phyloP scores from a whole-genome alignment of 2,888 invertebrate species.

The Ophion slaviceki region DNA sequence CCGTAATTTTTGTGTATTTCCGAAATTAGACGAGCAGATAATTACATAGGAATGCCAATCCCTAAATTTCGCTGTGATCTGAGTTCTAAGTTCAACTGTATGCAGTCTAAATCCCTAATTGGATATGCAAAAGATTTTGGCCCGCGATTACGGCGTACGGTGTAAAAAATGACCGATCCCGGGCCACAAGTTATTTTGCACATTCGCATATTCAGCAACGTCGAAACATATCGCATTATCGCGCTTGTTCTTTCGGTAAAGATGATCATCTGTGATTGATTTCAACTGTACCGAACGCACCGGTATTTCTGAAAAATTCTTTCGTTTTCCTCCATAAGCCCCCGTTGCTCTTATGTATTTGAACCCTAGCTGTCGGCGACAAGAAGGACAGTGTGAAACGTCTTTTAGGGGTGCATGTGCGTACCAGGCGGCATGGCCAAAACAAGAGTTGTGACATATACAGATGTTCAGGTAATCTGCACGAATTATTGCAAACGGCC shows the following conservation, averaged over 20 bases:
- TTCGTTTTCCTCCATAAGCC: neutral
- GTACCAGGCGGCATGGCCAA: neutral
- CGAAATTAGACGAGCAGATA: too few species aligned
- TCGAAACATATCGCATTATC: conserved; percentile 9
- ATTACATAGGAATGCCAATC: too few species aligned
- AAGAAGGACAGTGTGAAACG: too few species aligned
- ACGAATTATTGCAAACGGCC: conserved; percentile 31
- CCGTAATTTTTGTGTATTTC: too few species aligned
- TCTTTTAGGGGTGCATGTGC: neutral
- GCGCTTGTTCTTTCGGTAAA: conserved; percentile 2
- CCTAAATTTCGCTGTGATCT: too few species aligned
- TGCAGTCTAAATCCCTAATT: neutral
- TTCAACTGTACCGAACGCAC: conserved; percentile 2
- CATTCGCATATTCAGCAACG: neutral
- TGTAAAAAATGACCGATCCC: conserved; percentile 4
- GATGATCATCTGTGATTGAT: conserved; percentile 26
- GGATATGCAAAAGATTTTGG: neutral
- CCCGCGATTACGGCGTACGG: neutral
- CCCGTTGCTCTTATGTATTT: neutral
- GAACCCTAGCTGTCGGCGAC: too few species aligned
- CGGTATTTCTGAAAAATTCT: conserved; percentile 15
- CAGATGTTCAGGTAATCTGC: conserved; percentile 28
- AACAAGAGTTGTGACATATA: conserved; percentile 38
- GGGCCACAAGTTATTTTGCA: conserved; percentile 5
- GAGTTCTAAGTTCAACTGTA: too few species aligned